phyloP scores from a whole-genome alignment of 2,888 invertebrate species.

The Caenorhabditis sp. region DNA sequence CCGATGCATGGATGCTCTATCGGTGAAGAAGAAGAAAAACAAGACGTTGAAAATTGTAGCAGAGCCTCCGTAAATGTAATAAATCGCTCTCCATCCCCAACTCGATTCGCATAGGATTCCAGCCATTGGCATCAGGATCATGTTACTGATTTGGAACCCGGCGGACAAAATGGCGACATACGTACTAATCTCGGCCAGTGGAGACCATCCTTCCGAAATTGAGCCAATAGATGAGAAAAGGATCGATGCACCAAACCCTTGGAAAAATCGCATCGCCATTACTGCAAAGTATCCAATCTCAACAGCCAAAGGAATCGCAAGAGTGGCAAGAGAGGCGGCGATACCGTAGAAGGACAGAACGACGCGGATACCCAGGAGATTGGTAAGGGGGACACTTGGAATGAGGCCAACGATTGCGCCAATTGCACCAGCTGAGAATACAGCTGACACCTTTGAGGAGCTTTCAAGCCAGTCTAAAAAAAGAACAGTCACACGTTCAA shows the following conservation, averaged over 20 bases:
- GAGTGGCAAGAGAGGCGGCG: conserved; percentile 17
- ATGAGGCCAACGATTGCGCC: conserved; percentile 45
- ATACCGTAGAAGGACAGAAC: conserved; percentile 26
- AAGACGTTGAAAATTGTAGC: conserved; percentile 10
- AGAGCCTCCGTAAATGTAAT: conserved; percentile 32
- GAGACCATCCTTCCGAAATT: conserved; percentile 46
- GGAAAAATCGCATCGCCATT: conserved; percentile 14
- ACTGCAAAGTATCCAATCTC: conserved; percentile 26
- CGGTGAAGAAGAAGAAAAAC: conserved; percentile 30
- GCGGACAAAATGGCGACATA: conserved; percentile 47
- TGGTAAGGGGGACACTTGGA: conserved; percentile 38
- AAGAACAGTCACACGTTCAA: too few species aligned
- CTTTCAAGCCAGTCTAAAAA: conserved; percentile 47
- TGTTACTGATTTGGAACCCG: conserved; percentile 31
- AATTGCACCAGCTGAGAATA: conserved; percentile 47
- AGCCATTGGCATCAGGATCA: conserved; percentile 42
- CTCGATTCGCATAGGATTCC: conserved; percentile 38
- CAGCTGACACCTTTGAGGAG: conserved; percentile 33
- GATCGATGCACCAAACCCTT: conserved; percentile 44
- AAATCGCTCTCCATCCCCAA: conserved; percentile 41
- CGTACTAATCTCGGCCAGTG: conserved; percentile 32
- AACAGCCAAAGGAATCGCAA: conserved; percentile 23
- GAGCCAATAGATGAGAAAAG: conserved; percentile 43
- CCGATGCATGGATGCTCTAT: conserved; percentile 28
- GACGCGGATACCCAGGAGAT: conserved; percentile 35